Base-by-base conservation (phyloP, 2,888 invertebrate species). In the Troides helena region DNA sequence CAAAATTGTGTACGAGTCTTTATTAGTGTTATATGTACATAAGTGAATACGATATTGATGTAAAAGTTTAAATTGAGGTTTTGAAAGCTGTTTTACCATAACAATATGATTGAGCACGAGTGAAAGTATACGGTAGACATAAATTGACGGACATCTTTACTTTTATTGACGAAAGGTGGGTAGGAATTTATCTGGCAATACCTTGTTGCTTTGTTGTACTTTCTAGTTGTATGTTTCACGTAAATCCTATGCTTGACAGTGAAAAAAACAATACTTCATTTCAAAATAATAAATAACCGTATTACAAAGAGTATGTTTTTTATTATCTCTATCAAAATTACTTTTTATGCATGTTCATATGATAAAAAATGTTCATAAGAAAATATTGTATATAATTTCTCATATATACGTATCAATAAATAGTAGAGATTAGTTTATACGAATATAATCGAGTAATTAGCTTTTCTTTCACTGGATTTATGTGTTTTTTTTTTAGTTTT, bases 61-160 rank as follows among this genome's bases (percentile, higher is more conserved):
- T 70, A 70, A 70, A 69, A 67, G 66, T 59, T 56, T 60, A 60
- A 64, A 67, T 59, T 66, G 63, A 36, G 36, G 59, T 63, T 70
- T 66, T 58, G 70, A 70, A 70, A 70, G 70, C 66, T 67, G 70
- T 62, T 66, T 70, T 66, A 36, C 66, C 66, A 59, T 70, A 70
- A 66, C 66, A 67, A 70, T 66, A 59, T 70, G 66, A 70, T 63
- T 70, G 70, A 66, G 66, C 36, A n/a, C 66, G 43, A 59, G 70
- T 58, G 70, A 70, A 70, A 70, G 70, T 66, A 59, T 36, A 61
- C 62, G 50, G 30, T 68, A 60, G 59, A 59, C 36, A 23, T 60
- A 63, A 39, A 68, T 63, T 58, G 68, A 43, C 57, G 62, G 39
- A 60, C 71, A 60, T 65, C 71, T 65, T 63, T 59, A 66, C 65